A percentile compares a stretch with the other conserved stretches of the same genome.
These are phyloP conservation scores for Rhodinocichla rosea DNA, from an alignment of 2,113 vertebrate species.

Conservation along the genomic window DNA sequence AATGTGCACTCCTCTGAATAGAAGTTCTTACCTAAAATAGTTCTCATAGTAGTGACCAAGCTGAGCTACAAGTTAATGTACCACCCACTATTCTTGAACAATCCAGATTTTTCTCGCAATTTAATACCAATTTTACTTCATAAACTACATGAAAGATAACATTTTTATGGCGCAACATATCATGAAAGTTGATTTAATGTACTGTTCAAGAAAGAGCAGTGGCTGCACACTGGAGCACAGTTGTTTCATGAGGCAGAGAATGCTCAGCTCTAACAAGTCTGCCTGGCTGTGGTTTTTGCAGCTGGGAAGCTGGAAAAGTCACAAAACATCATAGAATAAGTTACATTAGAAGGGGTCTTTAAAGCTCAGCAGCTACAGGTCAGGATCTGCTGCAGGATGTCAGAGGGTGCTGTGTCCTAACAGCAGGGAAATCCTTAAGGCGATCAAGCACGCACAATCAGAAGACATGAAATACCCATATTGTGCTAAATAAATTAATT, in stretches of 20 bases:
- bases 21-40: neutral
- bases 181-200: neutral
- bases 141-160: neutral
- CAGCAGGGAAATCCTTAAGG: neutral
- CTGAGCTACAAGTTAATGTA: neutral
- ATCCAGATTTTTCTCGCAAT: neutral
- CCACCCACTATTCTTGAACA: neutral
- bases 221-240: neutral
- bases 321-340: neutral
- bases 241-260: neutral
- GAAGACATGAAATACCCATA: neutral
- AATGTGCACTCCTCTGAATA: neutral
- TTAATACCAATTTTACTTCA: neutral
- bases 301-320: neutral
- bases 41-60: neutral
- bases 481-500: neutral
- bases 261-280: neutral
- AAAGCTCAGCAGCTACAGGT: neutral
- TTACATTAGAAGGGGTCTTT: neutral
- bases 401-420: neutral
- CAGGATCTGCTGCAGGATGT: neutral
- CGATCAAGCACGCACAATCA: neutral
- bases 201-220: neutral
- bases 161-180: neutral
- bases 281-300: neutral